Base-by-base conservation (phyloP, 2,113 vertebrate species). In the Colinus virginianus region DNA sequence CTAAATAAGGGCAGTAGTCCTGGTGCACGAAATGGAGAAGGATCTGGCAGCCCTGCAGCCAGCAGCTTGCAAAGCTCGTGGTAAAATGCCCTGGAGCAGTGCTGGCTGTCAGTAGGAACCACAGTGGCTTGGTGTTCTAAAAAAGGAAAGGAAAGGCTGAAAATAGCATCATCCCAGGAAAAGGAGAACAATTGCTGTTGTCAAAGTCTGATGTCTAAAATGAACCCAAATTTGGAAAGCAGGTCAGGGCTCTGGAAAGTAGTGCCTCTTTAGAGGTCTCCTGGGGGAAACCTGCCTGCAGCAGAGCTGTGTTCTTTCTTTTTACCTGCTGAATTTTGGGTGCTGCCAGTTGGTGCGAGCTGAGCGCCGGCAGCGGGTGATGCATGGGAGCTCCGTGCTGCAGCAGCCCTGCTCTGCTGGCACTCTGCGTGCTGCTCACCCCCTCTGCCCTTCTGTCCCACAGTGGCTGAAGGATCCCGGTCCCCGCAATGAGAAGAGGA, bases 401-500 rank as follows among this genome's bases (percentile, higher is more conserved):
- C 0, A 22, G 56, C 61, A 13, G 15, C 5, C 42, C 34, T 3
- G 7, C 28, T 38, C 6, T 0, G 1, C 43, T 12, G 0, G 6
- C 26, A 2, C n/a, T 2, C 2, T 5, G 13, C 0, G 1, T 11
- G 22, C 38, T 0, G 1, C 64, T 88, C 4, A 67, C 20, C 7
- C 9, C 26, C n/a, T n/a, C 25, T 67, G 80, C 55, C 84, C 68
- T 75, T 45, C 67, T 43, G 32, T 15, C 84, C 77, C 56, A 7
- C 97, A 99, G 99, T 99, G 99, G 99, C 98, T 99, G 93, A 98
- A 97, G 94, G 98, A 99, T 79, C 99, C 99, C 0, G 98, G 99
- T 36, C 99, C 99, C 4, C 98, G 98, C 36, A 99, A 98, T 11
- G 99, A 99, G 98, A 99, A 99, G 97, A 98, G 98, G 90, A 99